These are phyloP conservation scores for Drosophila formosana DNA, from an alignment of 2,888 invertebrate species.

Conservation along the genomic window DNA sequence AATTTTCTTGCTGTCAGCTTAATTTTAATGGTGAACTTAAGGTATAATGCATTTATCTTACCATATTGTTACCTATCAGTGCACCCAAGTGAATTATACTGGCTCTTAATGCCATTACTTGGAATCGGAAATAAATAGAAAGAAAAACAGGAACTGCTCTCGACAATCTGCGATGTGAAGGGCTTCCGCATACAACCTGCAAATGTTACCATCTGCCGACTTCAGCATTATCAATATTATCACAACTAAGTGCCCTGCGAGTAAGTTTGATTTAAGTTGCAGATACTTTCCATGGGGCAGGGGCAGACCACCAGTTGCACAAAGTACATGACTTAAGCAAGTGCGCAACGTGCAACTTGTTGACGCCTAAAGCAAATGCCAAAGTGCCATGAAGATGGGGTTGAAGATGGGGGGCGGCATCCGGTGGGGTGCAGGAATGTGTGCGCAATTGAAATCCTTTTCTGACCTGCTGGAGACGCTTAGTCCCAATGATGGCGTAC, in stretches of 20 bases:
- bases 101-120: neutral
- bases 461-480: slow-evolving; percentile 4
- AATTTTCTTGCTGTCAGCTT: neutral
- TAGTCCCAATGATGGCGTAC: slow-evolving; percentile 12
- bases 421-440: neutral
- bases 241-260: slow-evolving; percentile 13
- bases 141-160: neutral
- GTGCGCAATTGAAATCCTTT: slow-evolving; percentile 13
- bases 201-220: slow-evolving; percentile 2
- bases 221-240: slow-evolving; percentile 22
- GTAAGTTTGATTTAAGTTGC: slow-evolving; percentile 15
- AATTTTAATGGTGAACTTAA: neutral
- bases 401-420: neutral
- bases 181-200: slow-evolving; percentile 1
- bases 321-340: slow-evolving; percentile 19
- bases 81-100: neutral
- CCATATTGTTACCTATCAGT: neutral
- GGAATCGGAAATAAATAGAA: neutral
- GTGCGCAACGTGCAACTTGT: slow-evolving; percentile 18
- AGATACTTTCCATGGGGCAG: slow-evolving; percentile 2
- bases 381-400: neutral
- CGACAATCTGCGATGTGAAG: neutral
- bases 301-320: slow-evolving; percentile 14
- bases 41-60: neutral
- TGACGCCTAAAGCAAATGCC: neutral